Base-by-base conservation (phyloP, 2,888 invertebrate genomes). In the Penaeus monodon region DNA sequence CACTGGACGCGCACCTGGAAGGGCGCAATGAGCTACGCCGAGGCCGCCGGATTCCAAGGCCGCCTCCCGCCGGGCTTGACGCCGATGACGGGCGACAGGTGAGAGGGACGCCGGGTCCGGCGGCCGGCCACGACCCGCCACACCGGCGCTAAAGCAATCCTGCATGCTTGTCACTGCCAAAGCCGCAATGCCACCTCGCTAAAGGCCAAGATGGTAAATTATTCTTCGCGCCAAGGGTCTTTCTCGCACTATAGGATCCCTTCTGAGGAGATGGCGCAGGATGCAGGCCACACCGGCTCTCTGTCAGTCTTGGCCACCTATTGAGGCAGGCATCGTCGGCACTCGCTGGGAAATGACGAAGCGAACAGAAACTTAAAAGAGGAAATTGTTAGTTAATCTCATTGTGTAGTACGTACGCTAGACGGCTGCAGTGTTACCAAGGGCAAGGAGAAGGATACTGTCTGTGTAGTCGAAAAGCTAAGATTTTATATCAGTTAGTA, bases 141-240 rank as follows among this genome's bases (percentile, higher is more conserved):
- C 76, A 17, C 38, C 33, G 80, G 64, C 64, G n/a, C 64, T 63
- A 38, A 81, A 81, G 49, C 68, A 29, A 81, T 81, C 81, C 81
- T 81, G 44, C 81, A 81, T 81, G 81, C 81, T 68, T 81, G 81
- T 81, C 81, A 81, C 81, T 66, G 81, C 68, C 68, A 68, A 14
- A 68, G 44, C 49, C 68, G n/a, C 68, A 68, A 49, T 81, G 81
- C 68, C 81, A 81, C 68, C 68, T 49, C 68, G 81, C 68, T 68
- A 81, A 70, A 70, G 49, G 44, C 65, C 66, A 57, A 3, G 68
- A 27, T 68, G 81, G 68, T 81, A 68, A 81, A 68, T 65, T 49
- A 68, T 81, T 66, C 57, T 57, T 57, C 68, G 68, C 74, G 20
- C 68, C 38, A 44, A 68, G 68, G 81, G 24, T 44, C 79, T 64